Percentiles rank a stretch among this genome's conserved stretches.
These are phyloP conservation scores for Pemphigus obesinymphae DNA, from an alignment of 1,140 invertebrate genomes.

Conservation along the genomic window DNA sequence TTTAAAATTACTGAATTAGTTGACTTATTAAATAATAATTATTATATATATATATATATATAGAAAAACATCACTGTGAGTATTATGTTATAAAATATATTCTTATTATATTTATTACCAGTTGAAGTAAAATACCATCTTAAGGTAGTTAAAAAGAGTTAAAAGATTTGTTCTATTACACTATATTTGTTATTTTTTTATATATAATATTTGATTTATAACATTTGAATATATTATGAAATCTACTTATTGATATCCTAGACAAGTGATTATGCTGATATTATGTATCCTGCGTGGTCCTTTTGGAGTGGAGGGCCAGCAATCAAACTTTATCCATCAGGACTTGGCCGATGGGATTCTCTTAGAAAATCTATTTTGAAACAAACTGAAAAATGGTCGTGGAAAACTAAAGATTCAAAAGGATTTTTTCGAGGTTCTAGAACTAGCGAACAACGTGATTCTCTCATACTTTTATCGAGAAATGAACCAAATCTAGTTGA, in stretches of 20 bases:
- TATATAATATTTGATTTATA: no score
- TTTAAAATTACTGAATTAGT: neutral
- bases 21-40: no score
- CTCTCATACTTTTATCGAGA: conserved; percentile 80
- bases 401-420: conserved; percentile 69
- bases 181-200: no score
- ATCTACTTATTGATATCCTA: conserved; percentile 50
- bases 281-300: conserved; percentile 94
- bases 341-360: conserved; percentile 88
- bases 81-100: no score
- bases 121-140: no score
- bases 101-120: no score
- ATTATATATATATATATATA: no score
- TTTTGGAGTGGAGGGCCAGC: conserved; percentile 98
- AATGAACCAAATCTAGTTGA: conserved; percentile 73
- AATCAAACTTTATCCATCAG: conserved; percentile 85
- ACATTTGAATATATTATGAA: neutral
- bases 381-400: conserved; percentile 65
- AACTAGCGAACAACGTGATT: conserved; percentile 84
- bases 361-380: conserved; percentile 67
- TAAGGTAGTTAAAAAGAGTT: no score
- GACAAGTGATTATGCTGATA: conserved; percentile 78
- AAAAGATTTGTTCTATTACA: no score
- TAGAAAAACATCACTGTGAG: no score
- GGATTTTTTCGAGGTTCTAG: conserved; percentile 92